Evolutionary conservation across 2,113 vertebrate species (phyloP).

Genomic region (Todiramphus chloris): DNA sequence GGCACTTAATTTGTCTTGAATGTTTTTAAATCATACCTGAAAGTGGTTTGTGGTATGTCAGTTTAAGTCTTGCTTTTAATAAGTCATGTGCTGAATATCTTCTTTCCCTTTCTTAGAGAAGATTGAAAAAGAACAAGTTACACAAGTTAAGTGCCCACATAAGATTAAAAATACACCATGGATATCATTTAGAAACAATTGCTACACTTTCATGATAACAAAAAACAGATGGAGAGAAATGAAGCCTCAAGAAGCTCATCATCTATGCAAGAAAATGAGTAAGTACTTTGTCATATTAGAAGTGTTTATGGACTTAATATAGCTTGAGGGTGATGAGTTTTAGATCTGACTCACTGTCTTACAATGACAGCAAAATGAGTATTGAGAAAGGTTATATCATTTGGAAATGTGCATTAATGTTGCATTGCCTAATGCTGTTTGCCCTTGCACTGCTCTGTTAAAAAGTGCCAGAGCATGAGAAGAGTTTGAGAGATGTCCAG

Average conservation of each 20-base stretch:
- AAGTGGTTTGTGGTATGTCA: not conserved
- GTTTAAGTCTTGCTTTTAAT: not conserved
- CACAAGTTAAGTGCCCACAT: slow-evolving; percentile 84
- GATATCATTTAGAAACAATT: slow-evolving; percentile 91
- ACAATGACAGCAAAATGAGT: not conserved
- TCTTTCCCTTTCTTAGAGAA: slow-evolving; percentile 71
- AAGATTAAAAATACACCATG: slow-evolving; percentile 87
- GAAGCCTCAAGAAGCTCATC: slow-evolving; percentile 56
- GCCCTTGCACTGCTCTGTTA: not conserved
- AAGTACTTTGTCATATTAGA: slow-evolving; percentile 53
- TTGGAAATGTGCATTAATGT: not conserved
- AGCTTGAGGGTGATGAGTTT: not conserved
- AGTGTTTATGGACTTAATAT: not conserved
- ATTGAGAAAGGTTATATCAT: not conserved
- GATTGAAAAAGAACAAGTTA: slow-evolving; percentile 62
- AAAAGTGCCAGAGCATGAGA: not conserved
- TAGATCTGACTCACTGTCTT: not conserved
- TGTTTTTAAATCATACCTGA: not conserved
- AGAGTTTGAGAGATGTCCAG: not conserved
- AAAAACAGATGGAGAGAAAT: slow-evolving; percentile 75
- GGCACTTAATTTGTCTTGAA: not conserved
- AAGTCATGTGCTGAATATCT: not conserved
- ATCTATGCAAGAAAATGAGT: slow-evolving; percentile 84
- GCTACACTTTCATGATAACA: slow-evolving; percentile 87
- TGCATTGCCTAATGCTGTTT: not conserved